These are phyloP conservation scores for Poeciliopsis occidentalis DNA, from an alignment of 2,113 vertebrate species.

Conservation along the genomic window DNA sequence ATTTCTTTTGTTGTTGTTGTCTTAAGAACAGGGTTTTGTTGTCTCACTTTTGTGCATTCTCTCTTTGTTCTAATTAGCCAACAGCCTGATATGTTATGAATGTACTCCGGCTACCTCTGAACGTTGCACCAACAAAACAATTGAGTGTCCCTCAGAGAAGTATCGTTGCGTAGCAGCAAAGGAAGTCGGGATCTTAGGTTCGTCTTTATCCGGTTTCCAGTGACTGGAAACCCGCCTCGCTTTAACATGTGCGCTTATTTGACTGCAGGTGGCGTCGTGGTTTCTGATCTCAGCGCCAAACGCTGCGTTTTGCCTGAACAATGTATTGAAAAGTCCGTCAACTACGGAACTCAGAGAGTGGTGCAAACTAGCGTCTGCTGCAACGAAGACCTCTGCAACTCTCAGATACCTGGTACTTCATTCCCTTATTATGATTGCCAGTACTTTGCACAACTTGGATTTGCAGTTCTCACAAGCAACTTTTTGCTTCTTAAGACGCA, in stretches of 20 bases:
- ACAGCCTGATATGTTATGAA: background rate
- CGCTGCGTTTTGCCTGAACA: background rate
- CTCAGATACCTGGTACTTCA: conserved; percentile 11
- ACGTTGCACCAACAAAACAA: background rate
- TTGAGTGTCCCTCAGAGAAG: background rate
- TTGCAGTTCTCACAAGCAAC: too few relatives aligned
- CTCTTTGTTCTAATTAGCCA: background rate
- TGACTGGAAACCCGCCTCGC: background rate
- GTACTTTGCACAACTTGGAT: too few relatives aligned
- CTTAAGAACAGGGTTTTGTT: background rate
- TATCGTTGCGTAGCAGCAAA: conserved; percentile 2
- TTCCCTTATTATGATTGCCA: background rate
- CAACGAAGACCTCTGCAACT: conserved; percentile 43
- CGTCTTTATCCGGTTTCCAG: background rate
- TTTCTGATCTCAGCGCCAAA: background rate
- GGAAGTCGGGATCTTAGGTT: background rate
- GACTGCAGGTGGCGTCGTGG: conserved; percentile 12
- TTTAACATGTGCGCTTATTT: background rate
- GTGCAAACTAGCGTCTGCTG: conserved; percentile 44
- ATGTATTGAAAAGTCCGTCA: conserved; percentile 19
- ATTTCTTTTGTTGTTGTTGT: background rate
- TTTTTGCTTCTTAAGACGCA: too few relatives aligned
- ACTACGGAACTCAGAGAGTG: background rate
- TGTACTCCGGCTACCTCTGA: background rate
- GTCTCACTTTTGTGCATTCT: background rate